Base-by-base conservation (phyloP, 2,888 invertebrate species). In the Drosophila atripex region DNA sequence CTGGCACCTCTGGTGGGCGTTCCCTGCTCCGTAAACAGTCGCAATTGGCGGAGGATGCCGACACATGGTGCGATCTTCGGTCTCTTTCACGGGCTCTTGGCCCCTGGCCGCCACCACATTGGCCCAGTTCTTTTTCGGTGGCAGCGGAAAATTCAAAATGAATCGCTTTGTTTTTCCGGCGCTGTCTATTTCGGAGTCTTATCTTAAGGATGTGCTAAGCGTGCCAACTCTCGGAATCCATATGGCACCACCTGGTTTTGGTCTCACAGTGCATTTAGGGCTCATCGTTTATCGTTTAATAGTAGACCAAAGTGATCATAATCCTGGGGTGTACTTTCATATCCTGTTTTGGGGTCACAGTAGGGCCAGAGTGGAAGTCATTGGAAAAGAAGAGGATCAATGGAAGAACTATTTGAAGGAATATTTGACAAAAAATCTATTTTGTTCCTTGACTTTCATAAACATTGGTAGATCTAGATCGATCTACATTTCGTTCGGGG, bases 1-100 rank as follows among this genome's bases (percentile, higher is more conserved):
- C 90, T 90, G 91, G 90, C 73, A 79, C 66, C 76, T 80, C 39
- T n/a, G 25, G 84, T 87, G 79, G 90, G 91, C 86, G 91, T 77
- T 61, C 50, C 41, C 57, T 57, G 52, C 54, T 68, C 65, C 55
- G 79, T 18, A 60, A 65, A 51, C 47, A 51, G 61, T 38, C 71
- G 50, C 77, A 83, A 88, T 84, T 88, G 88, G 88, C 68, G 79
- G 65, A 88, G 70, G 64, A 59, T 54, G 39, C 45, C 55, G 69
- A 75, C 87, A 80, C 71, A 88, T 83, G 83, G 89, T 88, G 88
- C n/a, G 86, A 87, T 87, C 71, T 75, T 11, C 12, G 30, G 55
- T 50, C 60, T 69, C 82, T 83, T 65, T 61, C 69, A 45, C 30
- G 65, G 49, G n/a, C 47, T 49, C 39, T 41, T 64, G 47, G 32